phyloP scores from a whole-genome alignment of 2,113 vertebrate species.

The Pogona vitticeps region DNA sequence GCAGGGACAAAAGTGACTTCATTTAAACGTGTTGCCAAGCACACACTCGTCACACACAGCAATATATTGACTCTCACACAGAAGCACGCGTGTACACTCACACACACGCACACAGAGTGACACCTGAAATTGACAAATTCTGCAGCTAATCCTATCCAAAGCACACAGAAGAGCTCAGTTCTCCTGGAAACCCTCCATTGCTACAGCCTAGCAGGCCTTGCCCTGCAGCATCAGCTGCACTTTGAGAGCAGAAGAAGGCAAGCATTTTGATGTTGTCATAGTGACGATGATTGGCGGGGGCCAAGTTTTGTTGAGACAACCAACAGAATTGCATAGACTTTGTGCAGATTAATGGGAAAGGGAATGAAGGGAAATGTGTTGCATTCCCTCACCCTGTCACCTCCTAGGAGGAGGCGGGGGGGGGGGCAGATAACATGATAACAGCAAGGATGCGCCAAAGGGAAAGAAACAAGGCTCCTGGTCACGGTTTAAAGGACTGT shows the following conservation, averaged over 20 bases:
- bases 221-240: not conserved
- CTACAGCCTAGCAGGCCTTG: not conserved
- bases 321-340: slow-evolving; percentile 2
- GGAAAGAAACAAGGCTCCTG: not conserved
- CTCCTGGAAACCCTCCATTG: slow-evolving; percentile 10
- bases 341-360: not conserved
- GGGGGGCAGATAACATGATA: not conserved
- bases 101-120: not conserved
- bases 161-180: not conserved
- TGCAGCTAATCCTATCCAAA: not conserved
- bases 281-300: not conserved
- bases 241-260: not conserved
- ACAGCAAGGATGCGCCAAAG: not conserved
- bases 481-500: not conserved
- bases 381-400: not conserved
- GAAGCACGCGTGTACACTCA: not conserved
- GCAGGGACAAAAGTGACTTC: slow-evolving; percentile 18
- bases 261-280: not conserved
- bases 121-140: not conserved
- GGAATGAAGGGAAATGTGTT: not conserved
- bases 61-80: not conserved
- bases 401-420: not conserved
- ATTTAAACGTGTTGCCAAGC: not conserved
- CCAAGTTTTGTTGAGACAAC: not conserved
- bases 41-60: not conserved